Evolutionary conservation across 1,140 invertebrate species (phyloP).

Genomic region (Sweltsa coloradensis): DNA sequence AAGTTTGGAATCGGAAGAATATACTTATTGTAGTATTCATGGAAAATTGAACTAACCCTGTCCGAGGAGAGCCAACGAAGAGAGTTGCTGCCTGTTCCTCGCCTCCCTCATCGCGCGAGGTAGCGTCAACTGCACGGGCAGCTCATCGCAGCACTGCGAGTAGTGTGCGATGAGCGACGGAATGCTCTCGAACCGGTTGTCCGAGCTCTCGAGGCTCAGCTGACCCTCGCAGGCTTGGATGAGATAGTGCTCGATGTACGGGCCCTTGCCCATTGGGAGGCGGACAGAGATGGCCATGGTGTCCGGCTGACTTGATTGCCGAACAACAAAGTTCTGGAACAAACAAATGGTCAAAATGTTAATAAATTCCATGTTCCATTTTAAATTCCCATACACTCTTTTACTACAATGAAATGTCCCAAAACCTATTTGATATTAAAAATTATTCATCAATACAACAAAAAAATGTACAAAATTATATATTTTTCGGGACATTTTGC

Average conservation of each 20-base stretch:
- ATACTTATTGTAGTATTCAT: background rate
- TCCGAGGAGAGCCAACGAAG: conserved; percentile 77
- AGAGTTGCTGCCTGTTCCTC: conserved; percentile 77
- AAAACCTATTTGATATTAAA: too few species aligned
- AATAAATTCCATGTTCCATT: background rate
- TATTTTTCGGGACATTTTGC: too few species aligned
- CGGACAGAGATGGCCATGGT: conserved; percentile 91
- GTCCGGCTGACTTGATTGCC: conserved; percentile 81
- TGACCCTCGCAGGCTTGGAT: conserved; percentile 69
- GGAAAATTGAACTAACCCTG: conserved; percentile 44
- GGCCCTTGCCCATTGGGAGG: conserved; percentile 68
- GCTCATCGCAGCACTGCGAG: conserved; percentile 84
- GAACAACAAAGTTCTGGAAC: conserved; percentile 81
- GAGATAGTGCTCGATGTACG: conserved; percentile 91
- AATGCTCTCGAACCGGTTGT: conserved; percentile 83
- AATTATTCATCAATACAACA: too few species aligned
- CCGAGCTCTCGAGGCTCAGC: conserved; percentile 82
- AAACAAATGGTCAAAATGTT: conserved; percentile 15
- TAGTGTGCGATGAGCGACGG: conserved; percentile 87
- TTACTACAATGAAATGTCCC: too few species aligned
- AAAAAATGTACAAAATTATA: too few species aligned
- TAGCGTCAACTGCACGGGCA: conserved; percentile 79
- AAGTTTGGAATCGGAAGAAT: too few species aligned
- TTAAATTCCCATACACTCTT: too few species aligned
- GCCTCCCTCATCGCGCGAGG: conserved; percentile 73